Conservation (phyloP, 2,113 vertebrate species). For the Sebastes schlegelii region DNA sequence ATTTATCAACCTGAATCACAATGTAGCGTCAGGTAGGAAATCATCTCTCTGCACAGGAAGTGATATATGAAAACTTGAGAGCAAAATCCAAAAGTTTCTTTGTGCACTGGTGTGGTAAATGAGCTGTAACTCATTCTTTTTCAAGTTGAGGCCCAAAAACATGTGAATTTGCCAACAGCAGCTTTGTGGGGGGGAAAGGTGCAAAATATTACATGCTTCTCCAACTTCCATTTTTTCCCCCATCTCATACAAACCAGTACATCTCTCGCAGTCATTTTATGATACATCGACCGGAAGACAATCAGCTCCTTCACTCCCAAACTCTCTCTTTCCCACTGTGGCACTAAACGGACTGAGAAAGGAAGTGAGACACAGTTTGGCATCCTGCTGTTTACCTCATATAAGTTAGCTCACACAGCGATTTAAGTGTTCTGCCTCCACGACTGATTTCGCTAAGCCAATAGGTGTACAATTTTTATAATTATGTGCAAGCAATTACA, state of each 20-base stretch:
- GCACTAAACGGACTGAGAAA: conserved; percentile 11
- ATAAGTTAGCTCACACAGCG: conserved; percentile 2
- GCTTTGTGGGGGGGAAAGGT: background rate
- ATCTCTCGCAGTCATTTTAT: background rate
- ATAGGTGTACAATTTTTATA: background rate
- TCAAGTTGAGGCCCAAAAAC: too few species aligned
- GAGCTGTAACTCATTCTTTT: background rate
- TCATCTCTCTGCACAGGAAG: background rate
- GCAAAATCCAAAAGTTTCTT: background rate
- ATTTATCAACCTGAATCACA: too few species aligned
- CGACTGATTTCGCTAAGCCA: background rate
- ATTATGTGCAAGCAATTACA: conserved; percentile 22
- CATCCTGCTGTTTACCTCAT: conserved; percentile 26
- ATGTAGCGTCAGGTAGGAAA: background rate
- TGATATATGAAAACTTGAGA: background rate
- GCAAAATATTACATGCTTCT: background rate
- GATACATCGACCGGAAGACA: background rate
- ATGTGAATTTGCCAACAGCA: background rate
- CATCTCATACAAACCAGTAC: background rate
- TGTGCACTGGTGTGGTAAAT: background rate
- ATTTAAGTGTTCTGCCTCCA: conserved; percentile 17
- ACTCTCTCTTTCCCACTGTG: background rate
- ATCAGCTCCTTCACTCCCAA: background rate
- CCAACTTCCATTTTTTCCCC: background rate
- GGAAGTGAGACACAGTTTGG: conserved; percentile 23